Evolutionary conservation across 2,797 vertebrate genomes (phyloP).

Genomic region (Myripristis jacobus): DNA sequence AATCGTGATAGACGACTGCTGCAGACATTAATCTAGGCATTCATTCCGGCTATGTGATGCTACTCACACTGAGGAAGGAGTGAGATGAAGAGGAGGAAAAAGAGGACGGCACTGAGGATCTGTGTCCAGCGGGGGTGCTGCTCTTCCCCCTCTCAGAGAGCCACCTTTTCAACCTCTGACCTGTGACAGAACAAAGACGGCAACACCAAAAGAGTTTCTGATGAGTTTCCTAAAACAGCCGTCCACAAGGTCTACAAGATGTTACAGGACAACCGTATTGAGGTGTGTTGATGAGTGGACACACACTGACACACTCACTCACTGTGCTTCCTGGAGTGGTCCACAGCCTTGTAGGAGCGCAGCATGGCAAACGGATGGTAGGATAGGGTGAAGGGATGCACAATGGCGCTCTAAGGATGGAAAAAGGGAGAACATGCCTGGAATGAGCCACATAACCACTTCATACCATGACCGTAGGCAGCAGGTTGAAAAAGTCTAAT

Average conservation of each 20-base stretch:
- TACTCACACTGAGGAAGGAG: slow-evolving; percentile 77
- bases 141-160: slow-evolving; percentile 67
- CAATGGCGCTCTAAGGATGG: slow-evolving; percentile 69
- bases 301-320: slow-evolving; percentile 45
- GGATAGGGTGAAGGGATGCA: slow-evolving; percentile 84
- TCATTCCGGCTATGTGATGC: slow-evolving; percentile 22
- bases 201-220: neutral
- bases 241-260: neutral
- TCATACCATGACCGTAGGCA: neutral
- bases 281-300: neutral
- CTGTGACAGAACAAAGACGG: slow-evolving; percentile 48
- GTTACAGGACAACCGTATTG: neutral
- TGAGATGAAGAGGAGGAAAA: slow-evolving; percentile 67
- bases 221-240: neutral
- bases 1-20: neutral
- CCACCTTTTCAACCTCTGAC: slow-evolving; percentile 77
- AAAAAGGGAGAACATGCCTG: neutral
- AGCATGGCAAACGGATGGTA: slow-evolving; percentile 90
- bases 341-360: slow-evolving; percentile 85
- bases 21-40: neutral
- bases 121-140: neutral
- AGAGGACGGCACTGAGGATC: slow-evolving; percentile 22
- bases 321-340: slow-evolving; percentile 85
- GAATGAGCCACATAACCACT: neutral
- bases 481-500: neutral